phyloP scores from a whole-genome alignment of 2,797 vertebrate genomes.

The Menidia menidia region DNA sequence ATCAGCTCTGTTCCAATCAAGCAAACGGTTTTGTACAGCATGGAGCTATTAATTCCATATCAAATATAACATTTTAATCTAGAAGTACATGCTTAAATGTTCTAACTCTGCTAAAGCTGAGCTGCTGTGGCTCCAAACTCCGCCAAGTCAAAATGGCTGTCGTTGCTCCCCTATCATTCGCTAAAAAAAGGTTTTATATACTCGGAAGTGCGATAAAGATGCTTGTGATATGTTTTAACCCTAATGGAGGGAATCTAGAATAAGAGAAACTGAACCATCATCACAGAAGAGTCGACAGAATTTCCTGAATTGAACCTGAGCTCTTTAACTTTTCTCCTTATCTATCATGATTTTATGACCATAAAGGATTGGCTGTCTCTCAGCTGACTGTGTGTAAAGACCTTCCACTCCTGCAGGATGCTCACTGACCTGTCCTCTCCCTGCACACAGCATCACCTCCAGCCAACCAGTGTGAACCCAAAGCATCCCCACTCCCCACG shows the following conservation, averaged over 20 bases:
- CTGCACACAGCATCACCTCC: slow-evolving; percentile 70
- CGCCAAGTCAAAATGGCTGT: not conserved
- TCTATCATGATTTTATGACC: not conserved
- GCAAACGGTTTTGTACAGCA: not conserved
- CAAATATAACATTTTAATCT: not conserved
- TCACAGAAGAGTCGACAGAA: not conserved
- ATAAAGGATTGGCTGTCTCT: not conserved
- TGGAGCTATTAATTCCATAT: not conserved
- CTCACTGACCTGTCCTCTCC: not conserved
- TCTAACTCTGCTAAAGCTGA: not conserved
- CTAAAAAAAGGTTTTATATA: not conserved
- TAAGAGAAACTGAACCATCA: not conserved
- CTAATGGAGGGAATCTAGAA: not conserved
- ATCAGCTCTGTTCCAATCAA: too few relatives aligned
- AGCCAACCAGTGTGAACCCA: slow-evolving; percentile 79
- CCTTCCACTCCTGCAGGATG: not conserved
- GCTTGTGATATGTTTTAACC: not conserved
- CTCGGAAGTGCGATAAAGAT: not conserved
- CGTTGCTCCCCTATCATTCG: not conserved
- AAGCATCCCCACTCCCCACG: not conserved
- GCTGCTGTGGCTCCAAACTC: not conserved
- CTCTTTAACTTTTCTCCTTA: not conserved
- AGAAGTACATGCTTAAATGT: not conserved
- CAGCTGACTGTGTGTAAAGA: not conserved
- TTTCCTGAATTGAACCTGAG: not conserved